A percentile compares a stretch with the other conserved stretches of the same genome.
phyloP scores from a whole-genome alignment of 2,113 vertebrate genomes.

The Propithecus coquereli region DNA sequence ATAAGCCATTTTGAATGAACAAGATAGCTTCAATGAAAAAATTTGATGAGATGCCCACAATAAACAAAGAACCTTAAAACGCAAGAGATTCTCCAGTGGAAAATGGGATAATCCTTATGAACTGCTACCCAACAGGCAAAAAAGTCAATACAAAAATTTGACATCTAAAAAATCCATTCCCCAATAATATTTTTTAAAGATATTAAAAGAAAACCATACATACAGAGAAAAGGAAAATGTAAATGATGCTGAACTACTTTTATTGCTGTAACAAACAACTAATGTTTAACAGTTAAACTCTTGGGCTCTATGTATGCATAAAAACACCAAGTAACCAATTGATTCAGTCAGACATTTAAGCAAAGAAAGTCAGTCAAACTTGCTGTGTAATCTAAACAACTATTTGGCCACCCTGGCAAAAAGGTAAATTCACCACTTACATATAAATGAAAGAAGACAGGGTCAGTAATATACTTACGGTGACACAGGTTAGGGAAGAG shows the following conservation, averaged over 20 bases:
- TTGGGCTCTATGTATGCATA: not conserved
- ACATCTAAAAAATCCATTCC: not conserved
- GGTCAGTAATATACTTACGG: not conserved
- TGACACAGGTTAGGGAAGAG: not conserved
- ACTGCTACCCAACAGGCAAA: not conserved
- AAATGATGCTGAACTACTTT: not conserved
- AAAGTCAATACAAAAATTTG: not conserved
- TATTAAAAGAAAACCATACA: not conserved
- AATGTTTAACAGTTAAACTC: not conserved
- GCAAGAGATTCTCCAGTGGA: not conserved
- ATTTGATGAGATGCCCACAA: not conserved
- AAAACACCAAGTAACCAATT: not conserved
- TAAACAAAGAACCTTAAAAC: constrained; percentile 14
- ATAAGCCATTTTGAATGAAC: not conserved
- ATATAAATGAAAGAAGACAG: constrained; percentile 1
- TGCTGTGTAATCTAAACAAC: not conserved
- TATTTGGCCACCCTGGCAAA: not conserved
- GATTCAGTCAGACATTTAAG: not conserved
- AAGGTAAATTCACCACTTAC: not conserved
- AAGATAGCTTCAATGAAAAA: constrained; percentile 6
- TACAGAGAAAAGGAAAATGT: too few species aligned
- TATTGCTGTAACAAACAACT: not conserved
- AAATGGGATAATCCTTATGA: not conserved
- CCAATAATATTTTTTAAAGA: not conserved
- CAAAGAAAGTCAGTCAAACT: not conserved